These are phyloP conservation scores for Noctua fimbriata DNA, from an alignment of 2,888 invertebrate species.

Conservation along the genomic window DNA sequence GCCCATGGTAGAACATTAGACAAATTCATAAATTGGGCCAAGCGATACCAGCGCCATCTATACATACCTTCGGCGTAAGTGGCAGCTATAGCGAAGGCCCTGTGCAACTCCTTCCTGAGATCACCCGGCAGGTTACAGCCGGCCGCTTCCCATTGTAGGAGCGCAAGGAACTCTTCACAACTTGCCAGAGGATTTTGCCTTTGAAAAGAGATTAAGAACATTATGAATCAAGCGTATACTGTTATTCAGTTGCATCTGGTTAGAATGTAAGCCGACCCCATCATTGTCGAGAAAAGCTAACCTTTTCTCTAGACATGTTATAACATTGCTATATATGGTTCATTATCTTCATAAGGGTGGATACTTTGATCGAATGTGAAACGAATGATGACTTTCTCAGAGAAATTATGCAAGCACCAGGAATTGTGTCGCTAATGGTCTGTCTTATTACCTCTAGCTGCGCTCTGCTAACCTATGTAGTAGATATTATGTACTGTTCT, in stretches of 20 bases:
- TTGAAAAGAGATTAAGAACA: constrained; percentile 37
- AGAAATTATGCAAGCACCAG: no score
- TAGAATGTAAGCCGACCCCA: no score
- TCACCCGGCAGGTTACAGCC: constrained; percentile 84
- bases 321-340: no score
- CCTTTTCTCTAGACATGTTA: no score
- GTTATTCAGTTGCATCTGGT: no score
- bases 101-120: constrained; percentile 91
- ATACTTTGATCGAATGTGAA: not conserved
- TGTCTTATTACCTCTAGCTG: no score
- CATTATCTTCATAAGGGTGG: not conserved
- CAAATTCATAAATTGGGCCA: not conserved
- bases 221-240: not conserved
- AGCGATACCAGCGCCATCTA: constrained; percentile 12
- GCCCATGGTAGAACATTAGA: not conserved
- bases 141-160: constrained; percentile 85
- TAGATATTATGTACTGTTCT: no score
- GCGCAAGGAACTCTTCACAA: constrained; percentile 84
- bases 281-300: no score
- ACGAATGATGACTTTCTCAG: no score
- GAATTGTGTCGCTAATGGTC: no score
- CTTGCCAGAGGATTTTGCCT: constrained; percentile 84
- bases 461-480: no score
- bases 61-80: constrained; percentile 84
- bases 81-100: constrained; percentile 93